Evolutionary conservation across 2,113 vertebrate genomes (phyloP).

Genomic region (Nyctereutes procyonoides): DNA sequence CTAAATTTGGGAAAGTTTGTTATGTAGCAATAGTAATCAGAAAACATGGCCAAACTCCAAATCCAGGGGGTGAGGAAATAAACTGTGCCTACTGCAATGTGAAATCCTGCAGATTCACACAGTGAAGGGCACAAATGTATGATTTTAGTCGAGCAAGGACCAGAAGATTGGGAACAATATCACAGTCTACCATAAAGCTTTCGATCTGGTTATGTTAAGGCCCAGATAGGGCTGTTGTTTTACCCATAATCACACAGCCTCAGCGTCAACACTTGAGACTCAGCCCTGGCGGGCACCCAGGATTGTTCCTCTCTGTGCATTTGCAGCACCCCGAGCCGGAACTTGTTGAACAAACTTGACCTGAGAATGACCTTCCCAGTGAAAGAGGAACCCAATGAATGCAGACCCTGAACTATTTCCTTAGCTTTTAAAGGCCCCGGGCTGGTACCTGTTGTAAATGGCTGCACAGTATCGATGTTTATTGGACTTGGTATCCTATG

Average conservation of each 20-base stretch:
- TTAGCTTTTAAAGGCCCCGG: conserved; percentile 57
- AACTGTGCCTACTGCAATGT: neutral
- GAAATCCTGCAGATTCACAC: conserved; percentile 8
- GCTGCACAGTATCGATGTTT: conserved; percentile 47
- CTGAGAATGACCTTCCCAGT: conserved; percentile 63
- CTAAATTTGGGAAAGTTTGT: neutral
- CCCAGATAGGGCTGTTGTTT: neutral
- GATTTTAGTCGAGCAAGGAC: neutral
- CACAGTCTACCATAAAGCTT: neutral
- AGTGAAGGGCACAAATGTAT: neutral
- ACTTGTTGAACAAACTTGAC: conserved; percentile 41
- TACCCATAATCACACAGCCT: conserved; percentile 8
- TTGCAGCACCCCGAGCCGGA: neutral
- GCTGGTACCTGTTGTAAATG: conserved; percentile 71
- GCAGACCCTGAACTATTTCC: neutral
- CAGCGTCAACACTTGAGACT: neutral
- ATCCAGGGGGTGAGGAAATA: neutral
- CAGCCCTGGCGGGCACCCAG: neutral
- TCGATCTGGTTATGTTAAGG: neutral
- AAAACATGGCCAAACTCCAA: neutral
- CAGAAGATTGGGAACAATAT: neutral
- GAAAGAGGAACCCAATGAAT: conserved; percentile 52
- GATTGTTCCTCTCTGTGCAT: neutral
- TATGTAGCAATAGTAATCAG: neutral
- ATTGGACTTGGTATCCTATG: conserved; percentile 58